Base-by-base conservation (phyloP, 2,113 vertebrate genomes). In the Equus quagga region DNA sequence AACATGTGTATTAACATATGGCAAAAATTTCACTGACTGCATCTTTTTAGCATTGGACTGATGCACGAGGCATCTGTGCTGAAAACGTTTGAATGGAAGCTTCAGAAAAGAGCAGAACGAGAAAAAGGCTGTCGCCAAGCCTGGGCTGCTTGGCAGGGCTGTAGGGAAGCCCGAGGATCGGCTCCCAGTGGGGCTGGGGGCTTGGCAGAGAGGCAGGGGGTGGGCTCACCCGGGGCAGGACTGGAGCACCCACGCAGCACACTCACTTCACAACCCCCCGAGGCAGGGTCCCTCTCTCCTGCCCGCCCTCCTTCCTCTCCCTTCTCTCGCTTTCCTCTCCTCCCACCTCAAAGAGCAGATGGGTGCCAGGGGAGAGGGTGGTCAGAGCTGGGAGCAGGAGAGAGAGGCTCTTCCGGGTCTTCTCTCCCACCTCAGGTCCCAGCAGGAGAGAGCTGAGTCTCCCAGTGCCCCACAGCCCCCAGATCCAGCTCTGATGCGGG, bases 1-100 rank as follows among this genome's bases (percentile, higher is more conserved):
- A 99, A 99, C 98, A 98, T 98, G 99, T 99, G 98, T 98, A 98
- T 98, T 98, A 98, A 98, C 99, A 99, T 99, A 99, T 99, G 98
- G 98, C 98, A 98, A 82, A 98, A 98, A 86, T 98, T 98, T 98
- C 98, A 98, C 98, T 99, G 97, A 97, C 98, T 97, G 98, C 98
- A 98, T 98, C 98, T 98, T 99, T 98, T 98, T 98, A 98, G 98
- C 96, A 96, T 98, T 96, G 98, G 98, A 98, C 98, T 97, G 98
- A 98, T 98, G 98, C 98, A 97, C 76, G 96, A 98, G 98, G 98
- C 98, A 98, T 98, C 98, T 99, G 98, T 97, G 98, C 97, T 94
- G 96, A 97, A 96, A 97, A 95, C 73, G 28, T 98, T 97, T 97
- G 96, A 98, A 98, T 97, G 98, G 98, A 98, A 97, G 95, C 98